Base-by-base conservation (phyloP, 1,140 invertebrate species). In the Brevipalpus yothersi region DNA sequence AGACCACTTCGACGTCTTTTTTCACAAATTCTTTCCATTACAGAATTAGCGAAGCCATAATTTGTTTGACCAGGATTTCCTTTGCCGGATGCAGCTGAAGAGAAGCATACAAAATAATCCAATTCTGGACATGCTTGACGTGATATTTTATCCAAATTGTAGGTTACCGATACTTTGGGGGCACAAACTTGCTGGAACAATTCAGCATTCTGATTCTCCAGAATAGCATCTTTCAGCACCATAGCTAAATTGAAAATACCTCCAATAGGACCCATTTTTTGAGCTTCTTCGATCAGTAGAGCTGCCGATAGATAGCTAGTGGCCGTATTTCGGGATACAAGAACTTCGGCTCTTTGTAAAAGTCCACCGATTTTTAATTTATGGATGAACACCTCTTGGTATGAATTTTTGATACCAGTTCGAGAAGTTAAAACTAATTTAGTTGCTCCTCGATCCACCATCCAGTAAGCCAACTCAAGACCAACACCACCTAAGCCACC, bases 41-140 rank as follows among this genome's bases (percentile, higher is more conserved):
- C 82, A 0, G 89, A 93, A 72, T 97, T 97, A 39, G 91, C 89
- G 63, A 87, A 77, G 57, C 90, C 92, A 68, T 97, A 97, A 73
- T 96, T 97, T 17, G 81, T 78, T 72, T 97, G 92, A 1, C 91
- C 92, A 59, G 82, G 77, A 72, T 96, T 96, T 60, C 93, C 93
- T 58, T 88, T 79, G 8, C 91, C 92, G 71, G 89, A 91, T 15
- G 84, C 84, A 21, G 96, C 82, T 21, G 87, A 92, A 11, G 92
- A 97, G 74, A 96, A 97, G 15, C 80, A 83, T 10, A 90, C 84
- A 69, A 94, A 96, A 72, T 89, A 86, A 64, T 92, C 86, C 57
- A 92, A 70, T 55, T 83, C 73, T 0, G 82, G 79, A 64, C 85
- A 87, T 41, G 82, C 68, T 56, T 78, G 75, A 23, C 90, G 75